Conservation (phyloP, 1,140 invertebrate genomes). For the Conus ventricosus region DNA sequence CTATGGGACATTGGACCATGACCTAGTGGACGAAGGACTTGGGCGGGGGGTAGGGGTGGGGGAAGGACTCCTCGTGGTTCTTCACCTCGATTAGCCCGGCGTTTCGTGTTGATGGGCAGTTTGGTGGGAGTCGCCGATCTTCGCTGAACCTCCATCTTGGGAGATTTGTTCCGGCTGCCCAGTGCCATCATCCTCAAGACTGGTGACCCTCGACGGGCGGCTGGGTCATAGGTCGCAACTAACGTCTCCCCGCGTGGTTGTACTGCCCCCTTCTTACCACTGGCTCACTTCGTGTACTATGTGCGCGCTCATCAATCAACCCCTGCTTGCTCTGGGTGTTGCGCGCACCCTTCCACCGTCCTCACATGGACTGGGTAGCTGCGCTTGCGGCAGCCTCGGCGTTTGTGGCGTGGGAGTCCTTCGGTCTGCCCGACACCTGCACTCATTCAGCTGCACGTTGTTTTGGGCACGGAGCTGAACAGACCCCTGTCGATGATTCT, state of each 20-base stretch:
- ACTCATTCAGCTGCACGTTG: conserved; percentile 12
- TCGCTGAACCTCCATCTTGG: neutral
- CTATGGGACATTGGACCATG: neutral
- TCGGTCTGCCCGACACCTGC: neutral
- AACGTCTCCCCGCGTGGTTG: neutral
- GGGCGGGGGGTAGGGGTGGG: neutral
- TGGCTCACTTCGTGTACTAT: neutral
- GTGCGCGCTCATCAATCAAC: neutral
- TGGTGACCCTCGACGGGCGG: too few species aligned
- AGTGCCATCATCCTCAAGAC: neutral
- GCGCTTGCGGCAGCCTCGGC: neutral
- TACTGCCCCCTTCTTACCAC: too few species aligned
- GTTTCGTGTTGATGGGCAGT: neutral
- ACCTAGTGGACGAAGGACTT: neutral
- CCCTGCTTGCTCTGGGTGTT: neutral
- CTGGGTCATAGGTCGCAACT: too few species aligned
- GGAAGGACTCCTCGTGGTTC: neutral
- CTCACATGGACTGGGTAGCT: neutral
- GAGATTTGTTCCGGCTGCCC: neutral
- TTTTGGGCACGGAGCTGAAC: neutral
- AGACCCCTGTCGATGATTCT: neutral
- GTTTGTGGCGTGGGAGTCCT: neutral
- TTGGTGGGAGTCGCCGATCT: neutral
- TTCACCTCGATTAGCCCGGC: neutral
- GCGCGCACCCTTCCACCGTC: neutral